Evolutionary conservation across 2,888 invertebrate species (phyloP).

Genomic region (Colostygia pectinataria): DNA sequence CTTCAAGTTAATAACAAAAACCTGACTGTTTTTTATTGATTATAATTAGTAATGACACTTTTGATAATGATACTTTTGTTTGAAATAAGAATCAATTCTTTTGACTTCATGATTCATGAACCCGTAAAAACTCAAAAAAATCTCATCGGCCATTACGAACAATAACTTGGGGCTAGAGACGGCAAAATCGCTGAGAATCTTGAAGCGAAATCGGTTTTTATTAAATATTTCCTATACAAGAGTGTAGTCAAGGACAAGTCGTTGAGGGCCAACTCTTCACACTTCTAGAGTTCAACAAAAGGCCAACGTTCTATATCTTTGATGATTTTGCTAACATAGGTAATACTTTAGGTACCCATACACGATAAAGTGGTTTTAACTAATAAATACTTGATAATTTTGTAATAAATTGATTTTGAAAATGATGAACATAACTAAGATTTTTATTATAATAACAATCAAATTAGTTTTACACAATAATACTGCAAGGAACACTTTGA

Average conservation of each 20-base stretch:
- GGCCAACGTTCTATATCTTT: too few relatives aligned
- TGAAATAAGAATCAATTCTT: conserved; percentile 22
- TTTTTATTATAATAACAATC: too few relatives aligned
- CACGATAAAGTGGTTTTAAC: too few relatives aligned
- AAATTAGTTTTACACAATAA: too few relatives aligned
- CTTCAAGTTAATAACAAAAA: too few relatives aligned
- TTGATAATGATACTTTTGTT: not conserved
- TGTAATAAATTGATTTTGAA: too few relatives aligned
- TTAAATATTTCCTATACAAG: conserved; percentile 45
- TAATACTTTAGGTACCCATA: too few relatives aligned
- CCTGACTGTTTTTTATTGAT: too few relatives aligned
- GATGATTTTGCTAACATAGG: too few relatives aligned
- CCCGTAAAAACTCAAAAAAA: conserved; percentile 35
- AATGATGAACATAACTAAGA: too few relatives aligned
- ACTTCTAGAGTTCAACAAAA: not conserved
- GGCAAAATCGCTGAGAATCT: conserved; percentile 47
- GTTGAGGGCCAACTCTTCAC: not conserved
- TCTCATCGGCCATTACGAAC: conserved; percentile 31
- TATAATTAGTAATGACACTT: not conserved
- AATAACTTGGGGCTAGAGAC: conserved; percentile 36
- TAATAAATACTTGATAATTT: too few relatives aligned
- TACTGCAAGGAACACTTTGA: too few relatives aligned
- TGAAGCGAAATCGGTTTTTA: conserved; percentile 50
- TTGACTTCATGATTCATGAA: conserved; percentile 28
- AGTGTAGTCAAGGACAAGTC: conserved; percentile 3